These are phyloP conservation scores for Pterocles burchelli DNA, from an alignment of 2,113 vertebrate genomes.

Conservation along the genomic window DNA sequence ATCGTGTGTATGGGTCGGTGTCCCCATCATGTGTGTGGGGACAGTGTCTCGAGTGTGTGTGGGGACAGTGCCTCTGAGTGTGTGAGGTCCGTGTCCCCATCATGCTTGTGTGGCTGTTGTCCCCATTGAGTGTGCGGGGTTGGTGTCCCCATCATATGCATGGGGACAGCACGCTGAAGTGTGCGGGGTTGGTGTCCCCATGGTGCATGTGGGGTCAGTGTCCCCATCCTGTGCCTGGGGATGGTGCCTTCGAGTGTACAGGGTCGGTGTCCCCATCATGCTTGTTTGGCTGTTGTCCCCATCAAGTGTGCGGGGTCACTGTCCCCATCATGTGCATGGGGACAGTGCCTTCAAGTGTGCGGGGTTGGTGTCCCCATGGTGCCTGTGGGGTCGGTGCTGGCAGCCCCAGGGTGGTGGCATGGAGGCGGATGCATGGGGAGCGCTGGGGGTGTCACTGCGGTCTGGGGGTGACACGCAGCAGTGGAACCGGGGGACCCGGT, in stretches of 20 bases:
- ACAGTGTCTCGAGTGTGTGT: neutral
- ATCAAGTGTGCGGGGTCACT: neutral
- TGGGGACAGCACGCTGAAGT: neutral
- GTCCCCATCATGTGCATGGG: neutral
- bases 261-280: neutral
- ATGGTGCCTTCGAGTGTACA: too few species aligned
- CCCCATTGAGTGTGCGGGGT: neutral
- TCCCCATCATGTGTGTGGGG: neutral
- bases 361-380: neutral
- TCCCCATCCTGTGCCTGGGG: too few species aligned
- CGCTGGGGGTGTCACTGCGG: accelerated
- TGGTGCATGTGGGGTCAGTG: neutral
- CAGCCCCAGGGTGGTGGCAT: neutral
- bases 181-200: accelerated
- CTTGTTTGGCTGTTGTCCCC: too few species aligned
- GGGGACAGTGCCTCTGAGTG: neutral
- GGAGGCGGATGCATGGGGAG: neutral
- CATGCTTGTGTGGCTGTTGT: neutral
- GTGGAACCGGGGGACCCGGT: neutral
- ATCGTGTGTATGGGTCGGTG: too few species aligned
- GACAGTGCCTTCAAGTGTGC: too few species aligned
- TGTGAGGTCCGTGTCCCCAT: neutral
- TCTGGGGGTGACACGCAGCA: accelerated
- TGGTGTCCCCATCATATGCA: neutral
- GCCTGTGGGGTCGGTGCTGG: neutral